phyloP scores from a whole-genome alignment of 2,888 invertebrate genomes.

The Magallana nippona region DNA sequence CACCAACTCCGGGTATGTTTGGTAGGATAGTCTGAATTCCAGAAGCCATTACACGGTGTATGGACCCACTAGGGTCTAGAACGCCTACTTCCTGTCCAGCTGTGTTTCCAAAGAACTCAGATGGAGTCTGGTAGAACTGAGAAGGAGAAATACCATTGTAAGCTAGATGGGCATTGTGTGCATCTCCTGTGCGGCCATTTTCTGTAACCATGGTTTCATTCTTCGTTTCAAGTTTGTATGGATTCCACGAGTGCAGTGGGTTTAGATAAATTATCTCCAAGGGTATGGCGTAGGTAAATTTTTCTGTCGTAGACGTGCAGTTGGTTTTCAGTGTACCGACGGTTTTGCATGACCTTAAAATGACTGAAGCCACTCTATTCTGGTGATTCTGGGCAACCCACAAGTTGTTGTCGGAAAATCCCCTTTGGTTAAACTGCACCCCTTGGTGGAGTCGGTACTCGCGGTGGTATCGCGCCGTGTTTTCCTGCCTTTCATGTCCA shows the following conservation, averaged over 20 bases:
- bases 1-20: conserved; percentile 66
- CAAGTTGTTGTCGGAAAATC: conserved; percentile 58
- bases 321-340: conserved; percentile 39
- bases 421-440: conserved; percentile 52
- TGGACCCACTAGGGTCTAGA: conserved; percentile 42
- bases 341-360: conserved; percentile 47
- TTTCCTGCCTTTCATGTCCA: conserved; percentile 50
- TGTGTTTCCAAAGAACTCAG: conserved; percentile 55
- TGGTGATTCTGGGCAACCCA: conserved; percentile 55
- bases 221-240: conserved; percentile 60
- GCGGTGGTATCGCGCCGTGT: conserved; percentile 63
- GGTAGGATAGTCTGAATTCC: conserved; percentile 61
- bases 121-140: conserved; percentile 60
- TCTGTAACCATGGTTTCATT: conserved; percentile 14
- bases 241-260: conserved; percentile 72
- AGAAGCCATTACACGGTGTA: conserved; percentile 55
- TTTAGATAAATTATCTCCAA: conserved; percentile 72
- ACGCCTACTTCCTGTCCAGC: conserved; percentile 56
- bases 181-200: conserved; percentile 6
- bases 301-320: conserved; percentile 49
- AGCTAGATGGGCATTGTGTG: conserved; percentile 47
- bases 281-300: conserved; percentile 70
- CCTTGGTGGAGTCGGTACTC: conserved; percentile 57
- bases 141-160: conserved; percentile 58
- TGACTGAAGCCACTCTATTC: conserved; percentile 49